Evolutionary conservation across 2,797 vertebrate species (phyloP), one percentile per base, ranked within the genome.

Genomic region (Carcharodon carcharias): DNA sequence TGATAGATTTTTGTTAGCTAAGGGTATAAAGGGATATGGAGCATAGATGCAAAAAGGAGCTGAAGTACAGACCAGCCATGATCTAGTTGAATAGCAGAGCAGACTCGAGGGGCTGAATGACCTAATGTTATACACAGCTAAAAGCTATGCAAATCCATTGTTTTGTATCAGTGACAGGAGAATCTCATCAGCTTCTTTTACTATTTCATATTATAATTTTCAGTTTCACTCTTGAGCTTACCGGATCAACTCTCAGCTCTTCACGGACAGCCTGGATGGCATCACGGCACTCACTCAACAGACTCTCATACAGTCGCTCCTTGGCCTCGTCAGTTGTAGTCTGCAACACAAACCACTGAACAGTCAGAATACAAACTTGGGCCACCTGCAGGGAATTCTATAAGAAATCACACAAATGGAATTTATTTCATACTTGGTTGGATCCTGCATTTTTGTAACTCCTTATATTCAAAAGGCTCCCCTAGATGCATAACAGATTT

Each of bases 241-340:
- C 99, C 98, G 98, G 98, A 96, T 99, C 99, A 0, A 97, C 98
- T 98, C 99, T 99, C 82, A 99, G 97, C 65, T 99, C 99, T 91
- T 99, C 99, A 96, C 98, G 98, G 80, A 99, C 99, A 6, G 99
- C 99, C 97, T 99, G 99, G 97, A 99, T 99, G 96, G 99, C 99
- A 97, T 99, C 99, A 97, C 99, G 98, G 97, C 99, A 99, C 97
- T 99, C 99, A 0, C 98, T 98, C 97, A 99, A 98, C 96, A 99
- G 97, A 91, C 99, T 99, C 96, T 99, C 99, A 96, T 99, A 99
- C 96, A 99, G 98, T 65, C 98, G 99, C 97, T 99, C 99, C 97
- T 99, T 99, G 96, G 99, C 99, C 96, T 99, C 99, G 96, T 99
- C 99, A 0, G 98, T 99, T 96, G 98, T 98, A 77, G 99, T 98